A percentile compares a stretch with the other conserved stretches of the same genome.
Conservation (phyloP, 2,888 invertebrate species). For the Sericinus montela region DNA sequence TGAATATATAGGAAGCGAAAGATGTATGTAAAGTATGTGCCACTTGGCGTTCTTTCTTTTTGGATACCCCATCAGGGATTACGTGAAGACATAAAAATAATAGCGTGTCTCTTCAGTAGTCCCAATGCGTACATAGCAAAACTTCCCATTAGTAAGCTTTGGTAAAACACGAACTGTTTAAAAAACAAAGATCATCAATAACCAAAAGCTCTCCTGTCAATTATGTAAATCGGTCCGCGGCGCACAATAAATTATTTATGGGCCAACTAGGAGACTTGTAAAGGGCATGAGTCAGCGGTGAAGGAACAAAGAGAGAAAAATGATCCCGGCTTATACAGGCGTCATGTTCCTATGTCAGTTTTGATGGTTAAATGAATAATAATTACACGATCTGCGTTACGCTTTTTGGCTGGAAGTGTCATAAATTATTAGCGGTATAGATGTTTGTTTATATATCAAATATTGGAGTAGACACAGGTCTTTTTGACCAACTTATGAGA, state of each 20-base stretch:
- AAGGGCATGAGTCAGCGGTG: constrained; percentile 9
- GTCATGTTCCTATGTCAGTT: constrained; percentile 9
- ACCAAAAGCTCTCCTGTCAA: constrained; percentile 24
- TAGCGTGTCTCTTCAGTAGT: no score
- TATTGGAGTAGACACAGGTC: no score
- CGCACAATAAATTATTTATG: constrained; percentile 32
- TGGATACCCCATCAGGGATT: no score
- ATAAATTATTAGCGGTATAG: neutral
- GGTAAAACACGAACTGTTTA: constrained; percentile 17
- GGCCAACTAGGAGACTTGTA: constrained; percentile 12
- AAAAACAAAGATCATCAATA: constrained; percentile 28
- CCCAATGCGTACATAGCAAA: neutral
- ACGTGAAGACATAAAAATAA: no score
- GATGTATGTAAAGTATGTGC: no score
- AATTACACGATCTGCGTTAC: neutral
- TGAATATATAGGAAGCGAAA: no score
- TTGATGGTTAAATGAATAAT: constrained; percentile 23
- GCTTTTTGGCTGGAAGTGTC: neutral
- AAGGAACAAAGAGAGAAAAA: constrained; percentile 10
- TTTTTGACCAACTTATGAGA: no score
- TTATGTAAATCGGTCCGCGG: constrained; percentile 29
- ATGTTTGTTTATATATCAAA: no score
- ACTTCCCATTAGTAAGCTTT: constrained; percentile 5
- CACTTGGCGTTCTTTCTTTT: no score
- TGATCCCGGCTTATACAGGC: constrained; percentile 1